Conservation (phyloP, 1,140 invertebrate species). For the Habropoda laboriosa region DNA sequence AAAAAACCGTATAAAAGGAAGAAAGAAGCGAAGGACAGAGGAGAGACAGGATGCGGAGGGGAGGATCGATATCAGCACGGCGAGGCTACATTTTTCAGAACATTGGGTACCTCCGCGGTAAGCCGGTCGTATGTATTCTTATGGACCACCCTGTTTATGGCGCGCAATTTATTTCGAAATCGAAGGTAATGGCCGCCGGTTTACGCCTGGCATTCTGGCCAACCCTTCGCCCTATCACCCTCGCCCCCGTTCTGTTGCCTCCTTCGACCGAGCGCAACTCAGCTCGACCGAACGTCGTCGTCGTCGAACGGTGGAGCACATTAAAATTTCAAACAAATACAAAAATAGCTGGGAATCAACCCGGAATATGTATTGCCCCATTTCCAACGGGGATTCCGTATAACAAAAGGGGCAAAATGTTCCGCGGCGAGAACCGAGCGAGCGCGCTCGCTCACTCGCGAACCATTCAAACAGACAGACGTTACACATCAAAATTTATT, state of each 20-base stretch:
- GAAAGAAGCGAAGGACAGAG: neutral
- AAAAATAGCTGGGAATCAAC: constrained; percentile 66
- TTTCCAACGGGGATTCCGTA: constrained; percentile 48
- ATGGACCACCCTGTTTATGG: constrained; percentile 80
- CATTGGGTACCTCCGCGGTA: constrained; percentile 70
- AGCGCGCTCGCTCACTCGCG: neutral
- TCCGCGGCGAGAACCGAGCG: neutral
- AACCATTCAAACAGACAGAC: too few species aligned
- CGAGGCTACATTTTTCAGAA: constrained; percentile 72
- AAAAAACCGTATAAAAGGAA: neutral
- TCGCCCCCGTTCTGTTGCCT: too few species aligned
- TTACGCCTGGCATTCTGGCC: constrained; percentile 68
- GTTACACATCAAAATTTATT: constrained; percentile 16
- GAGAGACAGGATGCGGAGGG: constrained; percentile 14
- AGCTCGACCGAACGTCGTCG: constrained; percentile 29
- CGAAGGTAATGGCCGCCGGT: constrained; percentile 80
- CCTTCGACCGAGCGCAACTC: neutral
- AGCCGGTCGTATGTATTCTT: constrained; percentile 79
- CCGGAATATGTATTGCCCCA: constrained; percentile 70
- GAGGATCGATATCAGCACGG: constrained; percentile 68
- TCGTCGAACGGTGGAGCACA: constrained; percentile 56
- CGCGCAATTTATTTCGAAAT: constrained; percentile 80
- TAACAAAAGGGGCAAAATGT: constrained; percentile 27
- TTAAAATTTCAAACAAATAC: constrained; percentile 79
- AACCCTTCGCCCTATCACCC: constrained; percentile 30